A percentile compares a stretch with the other conserved stretches of the same genome.
These are phyloP conservation scores for Abramis brama DNA, from an alignment of 2,113 vertebrate species.

Conservation along the genomic window DNA sequence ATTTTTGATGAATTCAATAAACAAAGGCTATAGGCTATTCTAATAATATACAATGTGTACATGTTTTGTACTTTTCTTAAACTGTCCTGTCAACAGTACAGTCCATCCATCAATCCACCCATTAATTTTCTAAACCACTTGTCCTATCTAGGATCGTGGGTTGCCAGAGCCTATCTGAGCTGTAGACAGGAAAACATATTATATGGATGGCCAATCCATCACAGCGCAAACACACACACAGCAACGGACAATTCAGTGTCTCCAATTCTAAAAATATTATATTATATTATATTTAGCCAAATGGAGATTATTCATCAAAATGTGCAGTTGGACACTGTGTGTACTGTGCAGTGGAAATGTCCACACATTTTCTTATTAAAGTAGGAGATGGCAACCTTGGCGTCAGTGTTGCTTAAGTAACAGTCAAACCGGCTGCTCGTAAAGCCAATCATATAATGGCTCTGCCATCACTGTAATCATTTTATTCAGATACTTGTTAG, in stretches of 20 bases:
- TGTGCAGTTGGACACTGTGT: background rate
- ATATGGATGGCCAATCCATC: no score
- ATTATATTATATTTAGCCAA: background rate
- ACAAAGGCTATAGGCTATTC: background rate
- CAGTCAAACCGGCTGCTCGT: background rate
- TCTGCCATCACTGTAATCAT: background rate
- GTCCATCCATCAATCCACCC: background rate
- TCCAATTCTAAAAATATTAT: background rate
- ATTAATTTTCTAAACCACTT: background rate
- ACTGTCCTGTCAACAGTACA: background rate
- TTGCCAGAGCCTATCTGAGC: background rate
- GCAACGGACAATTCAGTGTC: background rate
- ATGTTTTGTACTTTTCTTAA: background rate
- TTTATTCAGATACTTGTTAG: background rate
- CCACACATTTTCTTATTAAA: slow-evolving; percentile 4
- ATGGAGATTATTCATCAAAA: background rate
- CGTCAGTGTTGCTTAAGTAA: background rate
- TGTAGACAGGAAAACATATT: background rate
- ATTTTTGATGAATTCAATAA: background rate
- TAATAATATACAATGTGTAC: background rate
- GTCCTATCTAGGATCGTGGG: no score
- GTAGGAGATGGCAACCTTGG: background rate
- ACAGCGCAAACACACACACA: no score
- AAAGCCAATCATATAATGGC: background rate
- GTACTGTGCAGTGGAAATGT: background rate